These are phyloP conservation scores for Eptesicus fuscus DNA, from an alignment of 2,113 vertebrate species.

Conservation along the genomic window DNA sequence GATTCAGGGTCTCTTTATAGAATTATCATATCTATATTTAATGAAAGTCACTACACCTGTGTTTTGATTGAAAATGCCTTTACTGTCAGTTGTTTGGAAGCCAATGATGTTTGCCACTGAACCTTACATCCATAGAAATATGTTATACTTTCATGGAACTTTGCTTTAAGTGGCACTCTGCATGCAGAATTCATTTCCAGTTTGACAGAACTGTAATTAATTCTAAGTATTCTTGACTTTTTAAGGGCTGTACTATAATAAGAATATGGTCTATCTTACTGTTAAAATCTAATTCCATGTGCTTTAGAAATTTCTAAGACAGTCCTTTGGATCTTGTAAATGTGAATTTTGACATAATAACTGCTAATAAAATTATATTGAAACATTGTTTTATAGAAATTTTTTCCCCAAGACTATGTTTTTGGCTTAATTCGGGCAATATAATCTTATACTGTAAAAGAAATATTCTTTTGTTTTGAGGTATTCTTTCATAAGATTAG, in stretches of 20 bases:
- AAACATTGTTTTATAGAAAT: conserved; percentile 37
- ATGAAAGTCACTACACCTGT: background rate
- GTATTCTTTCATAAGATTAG: background rate
- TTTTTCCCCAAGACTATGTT: background rate
- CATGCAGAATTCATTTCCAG: conserved; percentile 41
- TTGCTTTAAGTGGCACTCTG: conserved; percentile 33
- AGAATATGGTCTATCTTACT: conserved; percentile 41
- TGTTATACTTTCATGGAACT: conserved; percentile 31
- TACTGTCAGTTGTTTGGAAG: conserved; percentile 51
- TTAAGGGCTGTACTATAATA: background rate
- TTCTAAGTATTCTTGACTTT: background rate
- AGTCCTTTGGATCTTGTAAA: conserved; percentile 62
- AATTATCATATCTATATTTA: background rate
- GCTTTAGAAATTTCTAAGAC: conserved; percentile 52
- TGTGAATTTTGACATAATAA: conserved; percentile 66
- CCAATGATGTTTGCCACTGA: conserved; percentile 34
- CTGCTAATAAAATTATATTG: conserved; percentile 71
- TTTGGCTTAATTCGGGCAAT: background rate
- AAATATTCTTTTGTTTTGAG: background rate
- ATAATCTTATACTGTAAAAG: background rate
- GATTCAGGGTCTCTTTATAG: background rate
- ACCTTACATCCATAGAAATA: background rate
- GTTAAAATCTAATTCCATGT: conserved; percentile 44
- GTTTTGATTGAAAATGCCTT: conserved; percentile 40
- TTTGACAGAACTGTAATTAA: conserved; percentile 60